Base-by-base conservation (phyloP, 2,797 vertebrate genomes). In the Sciaenops ocellatus region DNA sequence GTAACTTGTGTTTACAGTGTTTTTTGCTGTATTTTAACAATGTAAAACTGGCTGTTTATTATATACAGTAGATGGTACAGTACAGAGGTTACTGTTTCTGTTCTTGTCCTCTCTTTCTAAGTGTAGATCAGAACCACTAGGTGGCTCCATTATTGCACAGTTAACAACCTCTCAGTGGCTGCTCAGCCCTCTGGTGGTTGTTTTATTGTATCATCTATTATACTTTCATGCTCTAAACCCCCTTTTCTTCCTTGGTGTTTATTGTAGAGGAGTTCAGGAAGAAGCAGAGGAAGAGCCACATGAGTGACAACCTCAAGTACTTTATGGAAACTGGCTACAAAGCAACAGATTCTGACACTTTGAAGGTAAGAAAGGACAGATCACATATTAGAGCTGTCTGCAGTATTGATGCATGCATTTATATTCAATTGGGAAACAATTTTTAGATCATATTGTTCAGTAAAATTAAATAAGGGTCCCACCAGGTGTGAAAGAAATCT, bases 201-300 rank as follows among this genome's bases (percentile, higher is more conserved):
- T 34, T 24, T 52, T 30, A 3, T 26, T 18, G 3, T 12, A 61
- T 3, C 18, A 11, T 15, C 22, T 44, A n/a, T 38, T 12, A 1
- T 17, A 7, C 1, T 8, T 3, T 55, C 5, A 17, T 20, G 16
- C 46, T 24, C 34, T 70, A 5, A 73, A 22, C 9, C 0, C 5
- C 2, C 6, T 63, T 24, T 38, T 76, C 10, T 57, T 51, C 61
- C 50, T 42, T 69, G 16, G 3, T 76, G 3, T 66, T 55, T 1
- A 18, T 68, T 68, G 12, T 16, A 96, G 95, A 95, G 48, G 94
- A 95, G 83, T 95, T 93, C 86, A 89, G 87, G 73, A 95, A 94
- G 90, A 94, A 90, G 24, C 92, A 93, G 69, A 82, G 79, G 64
- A 91, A 90, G 85, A 95, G 88, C 67, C 92, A 94, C 3, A 61